Base-by-base conservation (phyloP, 2,113 vertebrate species). In the Xenopus laevis region DNA sequence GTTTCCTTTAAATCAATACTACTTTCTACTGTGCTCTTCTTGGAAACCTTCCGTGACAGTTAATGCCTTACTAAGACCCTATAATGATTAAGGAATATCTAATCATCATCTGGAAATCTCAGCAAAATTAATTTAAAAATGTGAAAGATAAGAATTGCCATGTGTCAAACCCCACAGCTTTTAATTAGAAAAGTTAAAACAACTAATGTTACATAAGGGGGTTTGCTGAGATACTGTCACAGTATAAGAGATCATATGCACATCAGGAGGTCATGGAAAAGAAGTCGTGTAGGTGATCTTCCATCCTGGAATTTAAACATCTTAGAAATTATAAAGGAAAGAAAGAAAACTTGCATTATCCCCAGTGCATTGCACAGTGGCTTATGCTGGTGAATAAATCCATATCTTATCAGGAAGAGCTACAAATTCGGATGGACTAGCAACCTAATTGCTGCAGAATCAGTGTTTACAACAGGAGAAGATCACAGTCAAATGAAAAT, bases 51-150 rank as follows among this genome's bases (percentile, higher is more conserved):
- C 68, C 46, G 65, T 68, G 73, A 27, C 67, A 77, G 59, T 64
- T 18, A 77, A 64, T 64, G 66, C 67, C 74, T 77, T 77, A 77
- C 59, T 44, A 64, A 64, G 59, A 70, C 46, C 73, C 65, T 59
- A 53, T 62, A 62, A 33, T n/a, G 57, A 63, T 23, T 69, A 23
- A 77, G 59, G 66, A 77, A 50, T 3, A 75, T 68, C 45, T 68
- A 75, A 68, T 45, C 68, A 62, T 27, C 20, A 59, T 74, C 66
- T 60, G 15, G 33, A 58, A 58, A 21, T 2, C 20, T 60, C 2
- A 27, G 58, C 18, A 23, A 60, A 11, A 60, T 50, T 50, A 16
- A 50, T 50, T 21, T 21, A 60, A 23, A 47, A 67, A 67, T 50
- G 18, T 12, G n/a, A 21, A 13, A 70, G 21, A 74, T 11, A 69